Base-by-base conservation (phyloP, 2,888 invertebrate genomes). In the Eupsilia transversa region DNA sequence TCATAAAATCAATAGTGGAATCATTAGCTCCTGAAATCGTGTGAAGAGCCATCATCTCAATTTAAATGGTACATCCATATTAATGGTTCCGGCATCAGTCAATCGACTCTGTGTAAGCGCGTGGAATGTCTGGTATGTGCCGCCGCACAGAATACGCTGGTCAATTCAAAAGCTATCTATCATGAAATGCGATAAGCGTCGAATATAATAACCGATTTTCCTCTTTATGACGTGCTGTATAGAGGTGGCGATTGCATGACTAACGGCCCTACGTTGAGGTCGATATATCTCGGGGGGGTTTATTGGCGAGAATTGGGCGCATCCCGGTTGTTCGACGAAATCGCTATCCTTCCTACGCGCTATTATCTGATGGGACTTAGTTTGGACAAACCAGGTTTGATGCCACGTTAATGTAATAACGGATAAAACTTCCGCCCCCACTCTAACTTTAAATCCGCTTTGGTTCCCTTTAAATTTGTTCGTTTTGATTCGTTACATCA, bases 271-370 rank as follows among this genome's bases (percentile, higher is more conserved):
- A 88, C 84, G 89, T 88, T 91, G 91, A 92, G 92, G 92, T 93
- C 93, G 93, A 94, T 94, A 94, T 90, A 93, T 92, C 91, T 94
- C 92, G 91, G 93, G 94, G 94, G 93, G 93, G 94, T 94, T 96
- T 95, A 96, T 95, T 96, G 94, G 94, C 93, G 94, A 94, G 95
- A 96, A 96, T 96, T 96, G 95, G 95, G 95, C 95, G 95, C 96
- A 95, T 96, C 96, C 96, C 96, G 96, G 95, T 93, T 94, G 94
- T 94, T 93, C 92, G 92, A 92, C 93, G 92, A 94, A 95, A 95
- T 95, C 94, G 94, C 95, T 95, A 94, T 94, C 94, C 94, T 92
- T 94, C 94, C 94, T 94, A 94, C 93, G 91, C 92, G 92, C 89
- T 92, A 91, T 93, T 93, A 93, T 93, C 93, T 92, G 93, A 94